These are phyloP conservation scores for Rhodeus uyekii DNA, from an alignment of 2,797 vertebrate genomes.

Conservation along the genomic window DNA sequence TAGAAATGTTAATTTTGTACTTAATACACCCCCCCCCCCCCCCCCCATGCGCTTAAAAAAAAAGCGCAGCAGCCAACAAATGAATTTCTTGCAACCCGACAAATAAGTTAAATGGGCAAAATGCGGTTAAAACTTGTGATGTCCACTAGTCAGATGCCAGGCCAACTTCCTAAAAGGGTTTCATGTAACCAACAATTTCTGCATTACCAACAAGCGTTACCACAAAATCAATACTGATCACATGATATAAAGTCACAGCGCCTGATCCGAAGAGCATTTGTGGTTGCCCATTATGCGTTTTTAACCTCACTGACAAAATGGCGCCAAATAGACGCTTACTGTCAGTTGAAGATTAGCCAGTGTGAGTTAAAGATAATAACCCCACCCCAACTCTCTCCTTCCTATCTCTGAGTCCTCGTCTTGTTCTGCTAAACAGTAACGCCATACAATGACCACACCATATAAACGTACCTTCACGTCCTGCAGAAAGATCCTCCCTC, in stretches of 20 bases:
- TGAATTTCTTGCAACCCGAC: neutral
- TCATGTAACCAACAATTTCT: neutral
- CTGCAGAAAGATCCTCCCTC: constrained; percentile 92
- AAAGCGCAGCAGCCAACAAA: too few species aligned
- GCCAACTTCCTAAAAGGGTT: neutral
- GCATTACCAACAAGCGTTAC: neutral
- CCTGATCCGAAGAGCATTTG: neutral
- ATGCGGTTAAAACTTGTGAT: neutral
- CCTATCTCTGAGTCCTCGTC: constrained; percentile 54
- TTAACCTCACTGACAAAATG: neutral
- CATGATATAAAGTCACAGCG: too few species aligned
- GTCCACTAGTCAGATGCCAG: neutral
- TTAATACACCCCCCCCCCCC: too few species aligned
- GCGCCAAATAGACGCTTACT: neutral
- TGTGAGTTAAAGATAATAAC: constrained; percentile 67
- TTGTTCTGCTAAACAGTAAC: neutral
- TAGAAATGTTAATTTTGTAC: too few species aligned
- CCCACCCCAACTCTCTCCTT: constrained; percentile 50
- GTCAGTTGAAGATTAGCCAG: constrained; percentile 29
- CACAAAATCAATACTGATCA: neutral
- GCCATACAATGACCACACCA: neutral
- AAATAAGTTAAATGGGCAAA: neutral
- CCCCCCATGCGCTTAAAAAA: too few species aligned
- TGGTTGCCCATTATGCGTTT: too few species aligned
- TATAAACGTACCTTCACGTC: constrained; percentile 84